Conservation (phyloP, 2,797 vertebrate species). For the Gephyroberyx darwinii region DNA sequence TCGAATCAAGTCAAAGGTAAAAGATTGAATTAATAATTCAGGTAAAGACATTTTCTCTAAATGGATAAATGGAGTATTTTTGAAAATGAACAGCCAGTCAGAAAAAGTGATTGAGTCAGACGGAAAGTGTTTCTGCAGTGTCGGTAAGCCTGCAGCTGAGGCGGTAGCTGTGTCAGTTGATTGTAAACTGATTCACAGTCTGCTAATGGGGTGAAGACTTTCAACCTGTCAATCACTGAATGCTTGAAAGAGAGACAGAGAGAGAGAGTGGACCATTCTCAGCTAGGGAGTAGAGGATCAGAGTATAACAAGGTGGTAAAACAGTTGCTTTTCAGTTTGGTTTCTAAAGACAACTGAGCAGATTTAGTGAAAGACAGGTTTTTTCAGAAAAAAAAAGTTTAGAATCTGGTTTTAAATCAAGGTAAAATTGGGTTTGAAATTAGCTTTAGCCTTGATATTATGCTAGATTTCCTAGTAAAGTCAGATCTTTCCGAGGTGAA, state of each 20-base stretch:
- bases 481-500: too few relatives aligned
- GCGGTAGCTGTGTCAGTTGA: conserved; percentile 29
- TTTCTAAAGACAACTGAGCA: too few relatives aligned
- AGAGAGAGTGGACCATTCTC: not conserved
- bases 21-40: too few relatives aligned
- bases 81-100: not conserved
- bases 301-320: too few relatives aligned
- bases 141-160: conserved; percentile 4
- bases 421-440: too few relatives aligned
- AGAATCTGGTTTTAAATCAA: too few relatives aligned
- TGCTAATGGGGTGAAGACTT: conserved; percentile 50
- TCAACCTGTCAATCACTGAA: conserved; percentile 41
- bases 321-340: too few relatives aligned
- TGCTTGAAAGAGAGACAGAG: conserved; percentile 10
- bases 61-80: not conserved
- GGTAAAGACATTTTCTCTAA: not conserved
- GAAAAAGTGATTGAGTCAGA: not conserved
- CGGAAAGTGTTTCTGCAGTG: not conserved
- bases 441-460: too few relatives aligned
- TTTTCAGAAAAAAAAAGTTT: too few relatives aligned
- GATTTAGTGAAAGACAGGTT: too few relatives aligned
- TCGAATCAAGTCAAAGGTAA: too few relatives aligned
- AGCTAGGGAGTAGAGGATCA: not conserved
- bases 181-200: conserved; percentile 23
- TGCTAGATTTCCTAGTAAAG: too few relatives aligned